These are phyloP conservation scores for Chrysina gloriosa DNA, from an alignment of 2,888 invertebrate species.

Conservation along the genomic window DNA sequence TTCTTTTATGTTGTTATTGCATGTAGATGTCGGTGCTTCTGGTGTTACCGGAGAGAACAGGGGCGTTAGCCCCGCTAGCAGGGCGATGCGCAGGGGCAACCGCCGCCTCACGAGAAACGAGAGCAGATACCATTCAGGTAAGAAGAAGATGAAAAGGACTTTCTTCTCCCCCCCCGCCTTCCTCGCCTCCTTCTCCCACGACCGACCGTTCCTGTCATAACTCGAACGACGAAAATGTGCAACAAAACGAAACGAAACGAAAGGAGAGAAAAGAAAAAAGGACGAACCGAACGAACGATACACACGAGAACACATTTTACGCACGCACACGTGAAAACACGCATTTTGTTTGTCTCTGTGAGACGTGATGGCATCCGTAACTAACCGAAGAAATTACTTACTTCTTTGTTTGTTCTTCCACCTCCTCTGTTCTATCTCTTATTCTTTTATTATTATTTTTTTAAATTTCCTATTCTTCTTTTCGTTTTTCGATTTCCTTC, in stretches of 20 bases:
- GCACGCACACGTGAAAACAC: no score
- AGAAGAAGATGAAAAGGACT: slow-evolving; percentile 66
- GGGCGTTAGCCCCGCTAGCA: slow-evolving; percentile 64
- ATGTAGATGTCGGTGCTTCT: slow-evolving; percentile 61
- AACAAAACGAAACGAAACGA: no score
- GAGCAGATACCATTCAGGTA: slow-evolving; percentile 96
- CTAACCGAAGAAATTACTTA: no score
- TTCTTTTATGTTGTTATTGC: slow-evolving; percentile 56
- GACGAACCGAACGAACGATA: no score
- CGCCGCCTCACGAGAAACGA: slow-evolving; percentile 92
- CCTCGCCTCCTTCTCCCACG: no score
- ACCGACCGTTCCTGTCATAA: no score
- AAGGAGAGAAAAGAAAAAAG: no score
- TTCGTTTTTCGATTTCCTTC: background rate
- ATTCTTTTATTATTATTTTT: background rate
- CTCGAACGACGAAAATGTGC: no score
- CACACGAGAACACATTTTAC: no score
- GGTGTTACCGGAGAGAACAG: slow-evolving; percentile 55
- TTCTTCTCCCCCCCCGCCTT: no score
- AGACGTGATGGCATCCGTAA: no score
- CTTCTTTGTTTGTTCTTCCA: background rate
- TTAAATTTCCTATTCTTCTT: background rate
- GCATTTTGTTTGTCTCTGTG: no score
- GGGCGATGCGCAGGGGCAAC: slow-evolving; percentile 75
- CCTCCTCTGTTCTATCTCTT: background rate